Evolutionary conservation across 53 echinoderm and acorn worm genomes (phyloP).

Genomic region (Temnopleurus reevesii): DNA sequence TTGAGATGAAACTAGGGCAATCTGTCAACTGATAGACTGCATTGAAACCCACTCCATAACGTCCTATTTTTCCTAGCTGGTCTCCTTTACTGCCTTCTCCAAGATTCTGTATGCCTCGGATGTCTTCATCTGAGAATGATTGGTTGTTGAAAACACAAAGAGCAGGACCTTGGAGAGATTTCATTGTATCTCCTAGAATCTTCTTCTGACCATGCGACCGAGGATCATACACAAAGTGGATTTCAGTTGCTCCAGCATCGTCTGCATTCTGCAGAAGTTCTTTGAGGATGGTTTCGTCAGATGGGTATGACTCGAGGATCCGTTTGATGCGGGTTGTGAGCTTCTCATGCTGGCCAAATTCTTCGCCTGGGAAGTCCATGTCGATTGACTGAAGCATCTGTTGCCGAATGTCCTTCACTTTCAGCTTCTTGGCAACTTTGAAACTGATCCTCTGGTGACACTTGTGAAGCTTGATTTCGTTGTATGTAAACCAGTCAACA

Average conservation of each 20-base stretch:
- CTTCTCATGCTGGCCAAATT: slow-evolving; percentile 87
- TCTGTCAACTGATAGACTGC: slow-evolving; percentile 94
- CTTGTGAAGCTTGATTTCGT: not conserved
- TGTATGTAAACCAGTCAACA: slow-evolving; percentile 11
- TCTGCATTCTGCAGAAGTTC: slow-evolving; percentile 97
- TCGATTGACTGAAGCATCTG: slow-evolving; percentile 8
- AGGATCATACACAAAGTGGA: slow-evolving; percentile 90
- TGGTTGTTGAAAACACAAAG: slow-evolving; percentile 83
- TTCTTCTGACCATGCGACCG: slow-evolving; percentile 34
- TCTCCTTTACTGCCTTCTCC: slow-evolving; percentile 80
- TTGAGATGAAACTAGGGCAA: slow-evolving; percentile 83
- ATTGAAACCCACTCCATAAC: slow-evolving; percentile 96
- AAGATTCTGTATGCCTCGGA: slow-evolving; percentile 87
- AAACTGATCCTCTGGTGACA: slow-evolving; percentile 41
- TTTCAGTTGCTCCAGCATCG: slow-evolving; percentile 81
- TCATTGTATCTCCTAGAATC: slow-evolving; percentile 51
- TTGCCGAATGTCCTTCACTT: slow-evolving; percentile 50
- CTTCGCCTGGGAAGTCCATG: slow-evolving; percentile 29
- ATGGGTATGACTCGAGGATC: slow-evolving; percentile 80
- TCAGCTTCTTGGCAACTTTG: not conserved
- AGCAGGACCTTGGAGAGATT: slow-evolving; percentile 69
- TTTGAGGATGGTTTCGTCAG: slow-evolving; percentile 77
- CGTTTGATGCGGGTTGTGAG: slow-evolving; percentile 73
- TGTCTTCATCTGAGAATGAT: slow-evolving; percentile 73
- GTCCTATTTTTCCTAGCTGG: slow-evolving; percentile 73